These are phyloP conservation scores for Thaumatotibia leucotreta DNA, from an alignment of 1,140 invertebrate genomes.

Conservation along the genomic window DNA sequence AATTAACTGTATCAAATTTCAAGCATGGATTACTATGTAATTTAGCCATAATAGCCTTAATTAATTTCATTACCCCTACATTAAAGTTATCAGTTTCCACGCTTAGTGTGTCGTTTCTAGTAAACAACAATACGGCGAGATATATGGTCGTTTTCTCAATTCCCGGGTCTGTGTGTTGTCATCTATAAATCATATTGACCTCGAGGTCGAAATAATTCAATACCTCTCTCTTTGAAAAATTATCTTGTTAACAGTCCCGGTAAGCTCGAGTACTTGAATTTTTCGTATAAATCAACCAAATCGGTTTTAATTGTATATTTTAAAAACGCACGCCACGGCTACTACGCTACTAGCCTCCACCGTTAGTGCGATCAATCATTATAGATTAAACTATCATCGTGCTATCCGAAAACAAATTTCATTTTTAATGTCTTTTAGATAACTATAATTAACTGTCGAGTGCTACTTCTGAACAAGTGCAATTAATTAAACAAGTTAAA, in stretches of 20 bases:
- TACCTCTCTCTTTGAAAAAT: conserved; percentile 26
- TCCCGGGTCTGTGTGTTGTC: conserved; percentile 20
- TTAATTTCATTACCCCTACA: neutral
- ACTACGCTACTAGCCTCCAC: neutral
- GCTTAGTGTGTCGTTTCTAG: neutral
- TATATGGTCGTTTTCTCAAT: conserved; percentile 21
- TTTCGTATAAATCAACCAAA: neutral
- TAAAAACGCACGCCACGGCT: neutral
- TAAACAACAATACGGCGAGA: neutral
- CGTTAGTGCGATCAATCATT: neutral
- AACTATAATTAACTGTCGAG: neutral
- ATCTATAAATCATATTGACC: conserved; percentile 30
- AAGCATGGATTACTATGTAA: neutral
- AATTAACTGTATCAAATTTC: neutral
- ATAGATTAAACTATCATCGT: neutral
- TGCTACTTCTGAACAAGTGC: neutral
- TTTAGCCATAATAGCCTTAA: neutral
- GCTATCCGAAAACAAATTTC: neutral
- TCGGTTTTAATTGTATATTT: conserved; percentile 1
- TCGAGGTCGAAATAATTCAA: conserved; percentile 30
- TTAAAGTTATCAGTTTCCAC: neutral
- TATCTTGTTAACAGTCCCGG: conserved; percentile 9
- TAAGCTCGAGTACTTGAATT: neutral
- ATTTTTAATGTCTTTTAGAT: neutral
- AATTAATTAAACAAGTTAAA: no score